A percentile compares a stretch with the other conserved stretches of the same genome.
phyloP scores from a whole-genome alignment of 2,888 invertebrate genomes.

The Drosophila formosana region DNA sequence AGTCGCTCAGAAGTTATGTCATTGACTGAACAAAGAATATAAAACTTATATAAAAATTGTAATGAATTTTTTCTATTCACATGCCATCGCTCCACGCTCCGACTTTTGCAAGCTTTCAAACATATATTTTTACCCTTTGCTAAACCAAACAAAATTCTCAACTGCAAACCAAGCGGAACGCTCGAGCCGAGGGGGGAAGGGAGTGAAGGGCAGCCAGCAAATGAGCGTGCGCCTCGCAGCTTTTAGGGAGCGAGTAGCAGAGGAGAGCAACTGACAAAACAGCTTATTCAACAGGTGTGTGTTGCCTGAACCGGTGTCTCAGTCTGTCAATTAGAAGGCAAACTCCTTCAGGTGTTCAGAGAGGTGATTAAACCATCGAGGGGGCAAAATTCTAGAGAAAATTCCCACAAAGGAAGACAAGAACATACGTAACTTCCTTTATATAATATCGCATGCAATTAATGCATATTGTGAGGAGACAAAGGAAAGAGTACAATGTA shows the following conservation, averaged over 20 bases:
- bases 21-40: conserved; percentile 14
- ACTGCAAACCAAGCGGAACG: conserved; percentile 48
- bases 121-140: conserved; percentile 24
- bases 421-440: background rate
- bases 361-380: background rate
- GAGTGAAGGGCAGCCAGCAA: background rate
- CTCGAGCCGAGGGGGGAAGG: background rate
- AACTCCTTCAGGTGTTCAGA: background rate
- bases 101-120: conserved; percentile 9
- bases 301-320: conserved; percentile 9
- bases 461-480: background rate
- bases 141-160: conserved; percentile 41
- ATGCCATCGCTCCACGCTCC: background rate
- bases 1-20: conserved; percentile 37
- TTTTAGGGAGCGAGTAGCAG: background rate
- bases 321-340: conserved; percentile 1
- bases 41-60: conserved; percentile 23
- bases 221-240: conserved; percentile 21
- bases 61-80: conserved; percentile 30
- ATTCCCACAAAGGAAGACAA: background rate
- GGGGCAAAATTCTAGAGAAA: background rate
- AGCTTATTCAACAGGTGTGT: conserved; percentile 43
- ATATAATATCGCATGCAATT: background rate
- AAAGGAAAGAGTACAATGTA: background rate
- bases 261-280: background rate